Conservation (phyloP, 2,797 vertebrate genomes). For the Dryobates pubescens region DNA sequence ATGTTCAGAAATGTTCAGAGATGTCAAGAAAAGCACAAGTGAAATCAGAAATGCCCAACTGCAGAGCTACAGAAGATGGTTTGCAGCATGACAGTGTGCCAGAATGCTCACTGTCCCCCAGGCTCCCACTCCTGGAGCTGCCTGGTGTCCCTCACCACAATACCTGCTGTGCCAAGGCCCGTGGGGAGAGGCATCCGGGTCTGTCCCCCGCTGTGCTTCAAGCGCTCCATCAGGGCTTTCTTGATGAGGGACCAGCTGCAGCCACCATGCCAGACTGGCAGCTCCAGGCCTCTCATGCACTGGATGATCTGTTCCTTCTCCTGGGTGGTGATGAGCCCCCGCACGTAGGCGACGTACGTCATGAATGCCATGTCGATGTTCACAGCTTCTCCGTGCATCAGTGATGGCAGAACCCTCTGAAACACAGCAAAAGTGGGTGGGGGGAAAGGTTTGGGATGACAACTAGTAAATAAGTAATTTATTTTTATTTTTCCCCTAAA, state of each 20-base stretch:
- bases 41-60: rapidly evolving
- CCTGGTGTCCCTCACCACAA: rapidly evolving
- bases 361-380: constrained; percentile 87
- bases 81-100: rapidly evolving
- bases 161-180: constrained; percentile 83
- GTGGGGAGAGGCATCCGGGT: constrained; percentile 84
- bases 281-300: constrained; percentile 84
- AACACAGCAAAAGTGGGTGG: not conserved
- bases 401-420: constrained; percentile 81
- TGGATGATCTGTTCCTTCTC: constrained; percentile 81
- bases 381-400: constrained; percentile 86
- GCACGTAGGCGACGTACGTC: constrained; percentile 80
- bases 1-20: no score
- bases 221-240: constrained; percentile 78
- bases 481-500: not conserved
- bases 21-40: not conserved
- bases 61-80: rapidly evolving
- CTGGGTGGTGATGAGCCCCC: constrained; percentile 67
- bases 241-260: constrained; percentile 81
- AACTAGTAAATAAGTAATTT: not conserved
- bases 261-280: constrained; percentile 82
- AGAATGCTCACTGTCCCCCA: rapidly evolving
- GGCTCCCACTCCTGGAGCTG: rapidly evolving
- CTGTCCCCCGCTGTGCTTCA: constrained; percentile 83
- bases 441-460: not conserved